phyloP scores from a whole-genome alignment of 2,113 vertebrate species.

The Morone saxatilis region DNA sequence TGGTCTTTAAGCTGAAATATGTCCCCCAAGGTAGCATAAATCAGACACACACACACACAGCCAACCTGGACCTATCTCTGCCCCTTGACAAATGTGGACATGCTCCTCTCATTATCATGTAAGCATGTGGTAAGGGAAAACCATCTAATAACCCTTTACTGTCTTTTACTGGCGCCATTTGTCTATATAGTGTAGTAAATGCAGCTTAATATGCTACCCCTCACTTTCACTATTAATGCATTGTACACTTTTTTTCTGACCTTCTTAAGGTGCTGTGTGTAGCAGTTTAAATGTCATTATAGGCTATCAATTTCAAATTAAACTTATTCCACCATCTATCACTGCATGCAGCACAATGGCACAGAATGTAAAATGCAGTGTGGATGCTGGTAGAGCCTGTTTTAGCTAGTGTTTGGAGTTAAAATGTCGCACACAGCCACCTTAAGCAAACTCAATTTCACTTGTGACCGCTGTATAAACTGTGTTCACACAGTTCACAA shows the following conservation, averaged over 20 bases:
- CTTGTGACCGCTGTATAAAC: conserved; percentile 24
- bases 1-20: too few relatives aligned
- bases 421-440: conserved; percentile 13
- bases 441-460: neutral
- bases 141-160: neutral
- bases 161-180: neutral
- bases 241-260: conserved; percentile 13
- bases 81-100: neutral
- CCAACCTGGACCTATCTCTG: neutral
- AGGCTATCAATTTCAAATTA: neutral
- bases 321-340: neutral
- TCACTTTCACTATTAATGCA: conserved; percentile 4
- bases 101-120: neutral
- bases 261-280: conserved; percentile 31
- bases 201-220: neutral
- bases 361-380: neutral
- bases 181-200: neutral
- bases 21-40: too few relatives aligned
- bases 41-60: neutral
- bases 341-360: neutral
- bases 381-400: neutral
- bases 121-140: neutral
- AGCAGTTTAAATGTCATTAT: neutral
- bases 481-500: conserved; percentile 41
- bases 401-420: neutral